Evolutionary conservation across 2,888 invertebrate genomes (phyloP).

Genomic region (Acanthosepion pharaonis): DNA sequence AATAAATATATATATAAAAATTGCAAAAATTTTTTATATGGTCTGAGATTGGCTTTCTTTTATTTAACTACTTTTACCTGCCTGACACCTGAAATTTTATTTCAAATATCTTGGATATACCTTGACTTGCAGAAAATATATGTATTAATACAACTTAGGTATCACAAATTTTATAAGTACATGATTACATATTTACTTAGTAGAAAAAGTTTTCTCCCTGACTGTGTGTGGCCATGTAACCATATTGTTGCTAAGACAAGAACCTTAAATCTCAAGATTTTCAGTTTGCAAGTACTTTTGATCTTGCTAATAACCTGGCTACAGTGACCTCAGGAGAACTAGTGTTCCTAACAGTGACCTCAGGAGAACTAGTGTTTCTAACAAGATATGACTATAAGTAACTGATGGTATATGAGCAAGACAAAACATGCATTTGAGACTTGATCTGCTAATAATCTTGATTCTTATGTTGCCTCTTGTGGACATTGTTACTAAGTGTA

Average conservation of each 20-base stretch:
- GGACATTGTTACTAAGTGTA: background rate
- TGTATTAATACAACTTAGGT: background rate
- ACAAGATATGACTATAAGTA: background rate
- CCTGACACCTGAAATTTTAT: too few relatives aligned
- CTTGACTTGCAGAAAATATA: too few relatives aligned
- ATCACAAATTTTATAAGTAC: too few relatives aligned
- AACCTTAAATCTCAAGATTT: background rate
- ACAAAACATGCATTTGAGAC: conserved; percentile 6
- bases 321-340: background rate
- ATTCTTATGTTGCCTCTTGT: background rate
- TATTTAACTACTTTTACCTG: too few relatives aligned
- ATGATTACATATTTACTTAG: background rate
- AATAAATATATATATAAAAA: too few relatives aligned
- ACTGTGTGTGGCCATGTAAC: background rate
- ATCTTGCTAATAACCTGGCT: background rate
- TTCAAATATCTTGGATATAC: too few relatives aligned
- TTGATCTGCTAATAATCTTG: background rate
- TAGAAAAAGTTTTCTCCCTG: background rate
- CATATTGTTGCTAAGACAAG: background rate
- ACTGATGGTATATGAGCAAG: conserved; percentile 4
- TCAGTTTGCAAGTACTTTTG: background rate
- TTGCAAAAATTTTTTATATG: too few relatives aligned
- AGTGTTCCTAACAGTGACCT: background rate
- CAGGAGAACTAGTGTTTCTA: background rate
- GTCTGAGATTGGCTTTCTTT: too few relatives aligned